Evolutionary conservation across 2,797 vertebrate genomes (phyloP), one percentile per base, ranked within the genome.

Genomic region (Malurus splendens): DNA sequence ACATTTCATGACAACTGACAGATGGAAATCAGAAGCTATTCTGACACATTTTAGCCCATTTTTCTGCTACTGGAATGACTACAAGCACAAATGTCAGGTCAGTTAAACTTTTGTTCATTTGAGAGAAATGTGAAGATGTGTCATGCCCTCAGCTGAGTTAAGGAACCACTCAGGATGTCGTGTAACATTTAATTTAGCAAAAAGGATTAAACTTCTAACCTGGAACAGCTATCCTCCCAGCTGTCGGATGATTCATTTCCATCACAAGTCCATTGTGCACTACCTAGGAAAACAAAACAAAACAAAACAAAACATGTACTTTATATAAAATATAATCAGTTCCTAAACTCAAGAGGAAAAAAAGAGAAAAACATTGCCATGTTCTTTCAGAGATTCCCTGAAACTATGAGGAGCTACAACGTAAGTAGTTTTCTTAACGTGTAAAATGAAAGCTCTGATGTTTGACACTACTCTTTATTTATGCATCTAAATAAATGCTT

Each of bases 231-330:
- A 98, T 97, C 81, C 90, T 98, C 79, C 98, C 98, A 80, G 95
- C 97, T 54, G 97, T 97, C 3, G 98, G 98, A 95, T 98, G 98
- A 83, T 97, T 94, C 97, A 98, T 98, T 94, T 98, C 97, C 97
- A 98, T 97, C 77, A 98, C 59, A 27, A 98, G 97, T 45, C 94
- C 97, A 95, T 98, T 98, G 94, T 98, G 97, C 55, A 95, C 90
- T 77, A 98, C 98, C 98, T 98, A 92, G 52, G 51, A 94, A 96
- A 44, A 71, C 76, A 95, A 96, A 33, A 57, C 50, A 78, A 76
- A 87, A 56, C 44, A 74, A 67, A 83, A 48, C 50, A 15, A 90
- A 86, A 70, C 59, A 81, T 20, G 12, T 45, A 54, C 30, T 57
- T 44, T 82, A 84, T 81, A 57, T 73, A 87, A 78, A 76, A 85